phyloP scores from a whole-genome alignment of 2,797 vertebrate species.

The Masticophis lateralis region DNA sequence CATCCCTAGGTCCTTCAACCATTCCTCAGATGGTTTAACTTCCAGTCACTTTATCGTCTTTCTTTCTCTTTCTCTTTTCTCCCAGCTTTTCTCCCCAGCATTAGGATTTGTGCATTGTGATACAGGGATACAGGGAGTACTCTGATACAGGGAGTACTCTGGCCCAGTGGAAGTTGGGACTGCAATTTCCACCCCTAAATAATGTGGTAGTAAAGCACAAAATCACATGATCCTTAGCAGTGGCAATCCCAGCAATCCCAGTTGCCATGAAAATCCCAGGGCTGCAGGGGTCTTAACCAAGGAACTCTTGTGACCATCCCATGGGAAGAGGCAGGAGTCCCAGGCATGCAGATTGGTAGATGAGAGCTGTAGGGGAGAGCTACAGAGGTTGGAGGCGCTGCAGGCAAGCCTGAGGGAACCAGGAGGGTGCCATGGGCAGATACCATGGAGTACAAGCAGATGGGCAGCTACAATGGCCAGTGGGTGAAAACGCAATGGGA shows the following conservation, averaged over 20 bases:
- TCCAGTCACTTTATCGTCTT: no score
- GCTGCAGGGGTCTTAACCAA: not conserved
- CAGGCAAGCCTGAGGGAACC: no score
- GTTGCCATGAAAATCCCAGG: not conserved
- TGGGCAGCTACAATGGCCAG: not conserved
- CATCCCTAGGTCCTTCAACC: no score
- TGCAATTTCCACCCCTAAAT: not conserved
- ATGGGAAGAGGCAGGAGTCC: not conserved
- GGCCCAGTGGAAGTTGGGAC: not conserved
- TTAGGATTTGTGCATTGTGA: not conserved
- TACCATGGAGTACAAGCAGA: not conserved
- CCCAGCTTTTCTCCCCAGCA: not conserved
- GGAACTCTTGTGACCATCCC: not conserved
- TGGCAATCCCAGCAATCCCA: not conserved
- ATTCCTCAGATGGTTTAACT: no score
- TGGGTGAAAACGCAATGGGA: no score
- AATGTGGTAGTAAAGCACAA: not conserved
- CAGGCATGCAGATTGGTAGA: no score
- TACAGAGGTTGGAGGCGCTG: not conserved
- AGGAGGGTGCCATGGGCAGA: not conserved
- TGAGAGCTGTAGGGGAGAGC: not conserved
- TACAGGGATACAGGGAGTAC: not conserved
- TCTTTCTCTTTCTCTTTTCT: not conserved
- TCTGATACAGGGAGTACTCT: not conserved
- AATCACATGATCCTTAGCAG: not conserved